Evolutionary conservation across 2,888 invertebrate genomes (phyloP), one percentile per base, ranked within the genome.

Genomic region (Artemia sinica): DNA sequence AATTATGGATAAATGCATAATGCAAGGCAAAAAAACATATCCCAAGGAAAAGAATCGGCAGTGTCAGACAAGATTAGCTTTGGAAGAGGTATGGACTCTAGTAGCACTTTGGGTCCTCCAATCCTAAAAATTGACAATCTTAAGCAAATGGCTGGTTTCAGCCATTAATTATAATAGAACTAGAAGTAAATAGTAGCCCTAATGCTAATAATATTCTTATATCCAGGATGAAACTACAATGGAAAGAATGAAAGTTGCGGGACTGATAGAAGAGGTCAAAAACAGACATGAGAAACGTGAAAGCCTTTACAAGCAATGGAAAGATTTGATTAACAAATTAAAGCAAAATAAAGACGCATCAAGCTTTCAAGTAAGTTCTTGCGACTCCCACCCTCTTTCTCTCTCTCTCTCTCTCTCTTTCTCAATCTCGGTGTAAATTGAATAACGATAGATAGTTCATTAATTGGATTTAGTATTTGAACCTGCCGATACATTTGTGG

Each of bases 301-400:
- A 63, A 78, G 79, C 28, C 79, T 83, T 18, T 86, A 85, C 74
- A 82, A 82, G 73, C 79, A 79, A 68, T 80, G 84, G 71, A 84
- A 84, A 73, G 83, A 84, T 71, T 83, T 83, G 67, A 77, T 85
- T 63, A 79, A 79, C 71, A 81, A 82, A 73, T 80, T 82, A 71
- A 86, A 85, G 76, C 75, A 81, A 1, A 82, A 78, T 73, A 85
- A 85, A 74, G 84, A 85, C 74, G 75, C 79, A 0, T 76, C 77
- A 70, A 74, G 79, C 1, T 82, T 76, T 70, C 76, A 76, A 72
- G 75, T 74, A 71, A 67, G 41, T 41, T 41, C 41, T 41, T 6
- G 6, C 41, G 6, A 41, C 41, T 41, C 41, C 41, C 41, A 41
- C 4, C 41, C 3, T 41, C 41, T 41, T 2, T 41, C 41, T 41